phyloP scores from a whole-genome alignment of 2,888 invertebrate species.

The Cenopis cana region DNA sequence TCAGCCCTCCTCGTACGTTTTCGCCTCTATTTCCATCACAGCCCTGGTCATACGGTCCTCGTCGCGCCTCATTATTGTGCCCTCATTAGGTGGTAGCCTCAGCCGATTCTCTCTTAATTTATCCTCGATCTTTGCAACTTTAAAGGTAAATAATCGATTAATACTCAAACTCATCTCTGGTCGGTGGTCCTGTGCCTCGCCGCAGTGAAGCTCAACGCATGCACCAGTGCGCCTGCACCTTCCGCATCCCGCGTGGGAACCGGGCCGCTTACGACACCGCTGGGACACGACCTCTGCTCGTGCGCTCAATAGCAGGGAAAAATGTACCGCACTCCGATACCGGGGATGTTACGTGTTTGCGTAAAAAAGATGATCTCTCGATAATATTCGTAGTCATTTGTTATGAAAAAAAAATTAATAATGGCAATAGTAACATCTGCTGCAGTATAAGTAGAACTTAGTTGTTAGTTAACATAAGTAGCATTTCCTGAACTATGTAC shows the following conservation, averaged over 20 bases:
- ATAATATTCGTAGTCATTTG: background rate
- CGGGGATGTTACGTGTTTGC: constrained; percentile 11
- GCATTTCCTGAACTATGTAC: background rate
- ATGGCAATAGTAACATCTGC: too few species aligned
- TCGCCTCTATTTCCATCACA: too few species aligned
- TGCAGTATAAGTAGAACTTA: too few species aligned
- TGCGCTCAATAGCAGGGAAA: constrained; percentile 29
- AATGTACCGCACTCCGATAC: constrained; percentile 13
- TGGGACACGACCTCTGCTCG: constrained; percentile 36
- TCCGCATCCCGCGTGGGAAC: constrained; percentile 48
- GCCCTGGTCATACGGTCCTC: too few species aligned
- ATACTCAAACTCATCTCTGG: too few species aligned
- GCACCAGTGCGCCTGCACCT: constrained; percentile 30
- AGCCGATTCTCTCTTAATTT: too few species aligned
- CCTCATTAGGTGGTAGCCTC: too few species aligned
- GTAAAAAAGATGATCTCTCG: constrained; percentile 8
- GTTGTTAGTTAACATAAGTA: too few species aligned
- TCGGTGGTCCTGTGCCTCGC: constrained; percentile 13
- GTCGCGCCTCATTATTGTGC: too few species aligned
- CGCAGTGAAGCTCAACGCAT: constrained; percentile 26
- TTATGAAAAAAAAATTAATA: background rate
- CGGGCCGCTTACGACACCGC: constrained; percentile 44
- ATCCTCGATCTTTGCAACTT: too few species aligned
- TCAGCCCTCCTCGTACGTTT: too few species aligned
- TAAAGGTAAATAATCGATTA: too few species aligned